Base-by-base conservation (phyloP, 2,797 vertebrate genomes). In the Ctenopoma multispine region DNA sequence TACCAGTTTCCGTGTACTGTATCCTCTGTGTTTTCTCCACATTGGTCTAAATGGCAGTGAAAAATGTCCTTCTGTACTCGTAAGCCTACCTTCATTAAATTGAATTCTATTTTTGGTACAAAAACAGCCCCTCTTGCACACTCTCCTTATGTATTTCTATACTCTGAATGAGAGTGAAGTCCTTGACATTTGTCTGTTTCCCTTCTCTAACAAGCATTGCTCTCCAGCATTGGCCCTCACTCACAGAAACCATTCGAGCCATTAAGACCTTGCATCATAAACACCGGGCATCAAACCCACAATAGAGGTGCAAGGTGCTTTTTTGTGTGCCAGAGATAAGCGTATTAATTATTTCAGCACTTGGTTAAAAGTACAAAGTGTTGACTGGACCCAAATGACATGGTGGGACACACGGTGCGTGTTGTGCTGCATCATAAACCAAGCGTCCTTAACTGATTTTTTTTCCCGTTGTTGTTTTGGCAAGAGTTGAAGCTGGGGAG, bases 161-260 rank as follows among this genome's bases (percentile, higher is more conserved):
- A 8, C 54, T 68, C 31, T 43, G 69, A 81, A 84, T 80, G 43
- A 61, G 65, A 65, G 63, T 59, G 15, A 66, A 82, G 81, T 90
- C 82, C 85, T 92, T 92, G 86, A 91, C 81, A 83, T 90, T 86
- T 91, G 63, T 72, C 63, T 48, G 56, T 79, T 83, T 83, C 69
- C 51, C 53, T 69, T 75, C 69, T 60, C 58, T 57, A 69, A 85
- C 70, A 79, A 84, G 77, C 65, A 11, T 60, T 72, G 46, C 72
- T 77, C 74, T 68, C 72, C 72, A 77, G 60, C 43, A 11, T 38
- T 77, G 74, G 75, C 61, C 66, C 27, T 65, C 49, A 56, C 60
- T 83, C 75, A 65, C 10, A 69, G 41, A 60, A 81, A 47, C 44
- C 59, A 79, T 72, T 80, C 10, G 40, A 59, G 72, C 55, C 72